phyloP scores from a whole-genome alignment of 2,888 invertebrate species.

The Trichopoda pennipes region DNA sequence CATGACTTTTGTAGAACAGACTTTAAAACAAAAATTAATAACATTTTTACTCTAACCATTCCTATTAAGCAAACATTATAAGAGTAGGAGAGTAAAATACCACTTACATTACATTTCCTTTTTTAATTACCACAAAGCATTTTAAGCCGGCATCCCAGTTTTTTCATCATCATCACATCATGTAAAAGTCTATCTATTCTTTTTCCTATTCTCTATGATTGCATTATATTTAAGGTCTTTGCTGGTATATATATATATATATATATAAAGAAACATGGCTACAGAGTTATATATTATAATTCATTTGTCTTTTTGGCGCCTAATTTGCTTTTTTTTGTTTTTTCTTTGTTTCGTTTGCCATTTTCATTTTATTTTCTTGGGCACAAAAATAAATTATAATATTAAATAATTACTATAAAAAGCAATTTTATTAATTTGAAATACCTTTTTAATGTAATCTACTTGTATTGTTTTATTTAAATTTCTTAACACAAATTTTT shows the following conservation, averaged over 20 bases:
- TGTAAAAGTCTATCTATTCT: constrained; percentile 2
- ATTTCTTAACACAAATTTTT: constrained; percentile 30
- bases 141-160: constrained; percentile 28
- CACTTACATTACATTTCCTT: constrained; percentile 64
- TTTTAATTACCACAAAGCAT: constrained; percentile 64
- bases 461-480: constrained; percentile 11
- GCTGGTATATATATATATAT: constrained; percentile 1
- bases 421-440: constrained; percentile 32
- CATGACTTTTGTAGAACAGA: constrained; percentile 24
- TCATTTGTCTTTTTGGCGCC: constrained; percentile 59
- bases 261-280: background rate
- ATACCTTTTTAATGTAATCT: constrained; percentile 19
- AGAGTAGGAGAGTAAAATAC: constrained; percentile 42
- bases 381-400: constrained; percentile 53
- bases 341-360: constrained; percentile 17
- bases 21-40: constrained; percentile 20
- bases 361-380: constrained; percentile 34
- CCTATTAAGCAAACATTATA: background rate
- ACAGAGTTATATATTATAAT: constrained; percentile 44
- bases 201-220: constrained; percentile 22
- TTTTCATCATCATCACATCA: constrained; percentile 8
- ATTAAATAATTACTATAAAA: constrained; percentile 38
- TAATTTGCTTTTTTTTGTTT: constrained; percentile 56
- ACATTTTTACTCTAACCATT: constrained; percentile 10
- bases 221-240: constrained; percentile 28